A percentile compares a stretch with the other conserved stretches of the same genome.
These are phyloP conservation scores for Tipula helvola DNA, from an alignment of 2,888 invertebrate genomes.

Conservation along the genomic window DNA sequence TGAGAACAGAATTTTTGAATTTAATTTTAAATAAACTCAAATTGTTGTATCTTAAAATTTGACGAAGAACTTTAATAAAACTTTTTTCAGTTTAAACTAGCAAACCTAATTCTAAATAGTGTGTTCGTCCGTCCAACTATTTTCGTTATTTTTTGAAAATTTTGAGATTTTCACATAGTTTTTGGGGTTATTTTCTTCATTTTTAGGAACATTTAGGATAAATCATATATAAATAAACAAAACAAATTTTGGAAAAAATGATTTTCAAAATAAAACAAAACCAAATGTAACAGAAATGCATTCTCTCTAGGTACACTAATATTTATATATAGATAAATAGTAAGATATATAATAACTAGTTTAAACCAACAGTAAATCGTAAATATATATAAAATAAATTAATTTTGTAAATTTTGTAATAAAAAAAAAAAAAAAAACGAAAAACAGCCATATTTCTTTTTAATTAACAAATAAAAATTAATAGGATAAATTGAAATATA, in stretches of 20 bases:
- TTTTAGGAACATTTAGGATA: not conserved
- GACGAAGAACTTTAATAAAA: no score
- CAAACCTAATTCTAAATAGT: not conserved
- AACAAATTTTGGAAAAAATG: not conserved
- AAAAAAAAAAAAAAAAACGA: not conserved
- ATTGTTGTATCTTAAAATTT: not conserved
- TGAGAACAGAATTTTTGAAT: not conserved
- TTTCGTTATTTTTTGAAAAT: not conserved
- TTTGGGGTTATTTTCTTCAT: not conserved
- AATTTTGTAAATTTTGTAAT: not conserved
- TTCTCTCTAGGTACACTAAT: not conserved
- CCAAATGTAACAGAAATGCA: not conserved
- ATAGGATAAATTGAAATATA: not conserved
- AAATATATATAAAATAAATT: not conserved
- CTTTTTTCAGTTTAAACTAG: no score
- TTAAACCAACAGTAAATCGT: not conserved
- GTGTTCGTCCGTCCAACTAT: not conserved
- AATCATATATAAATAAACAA: not conserved
- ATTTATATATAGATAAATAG: not conserved
- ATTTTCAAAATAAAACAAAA: not conserved
- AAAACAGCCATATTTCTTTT: not conserved
- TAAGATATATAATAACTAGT: not conserved
- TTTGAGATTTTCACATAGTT: not conserved
- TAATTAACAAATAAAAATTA: not conserved
- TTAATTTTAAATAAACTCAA: not conserved